A percentile compares a stretch with the other conserved stretches of the same genome.
phyloP scores from a whole-genome alignment of 2,113 vertebrate species.

The Pseudorasbora parva region DNA sequence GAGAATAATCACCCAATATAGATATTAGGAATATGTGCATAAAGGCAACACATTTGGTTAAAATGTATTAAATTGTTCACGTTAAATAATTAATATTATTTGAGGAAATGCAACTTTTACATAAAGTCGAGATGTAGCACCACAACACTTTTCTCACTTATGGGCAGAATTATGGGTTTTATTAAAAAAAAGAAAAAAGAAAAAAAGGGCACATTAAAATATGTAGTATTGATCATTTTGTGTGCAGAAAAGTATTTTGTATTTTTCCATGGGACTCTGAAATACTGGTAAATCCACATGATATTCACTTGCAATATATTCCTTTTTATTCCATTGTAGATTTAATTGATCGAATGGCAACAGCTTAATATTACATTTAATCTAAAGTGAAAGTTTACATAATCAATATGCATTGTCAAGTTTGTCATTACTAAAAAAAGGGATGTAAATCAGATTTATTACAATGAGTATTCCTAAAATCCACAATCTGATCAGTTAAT shows the following conservation, averaged over 20 bases:
- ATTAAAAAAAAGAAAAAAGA: neutral
- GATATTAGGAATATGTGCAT: slow-evolving; percentile 4
- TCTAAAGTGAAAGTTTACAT: neutral
- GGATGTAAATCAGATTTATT: slow-evolving; percentile 12
- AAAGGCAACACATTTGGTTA: neutral
- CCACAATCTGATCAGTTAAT: neutral
- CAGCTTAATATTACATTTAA: slow-evolving; percentile 15
- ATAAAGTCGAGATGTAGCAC: slow-evolving; percentile 17
- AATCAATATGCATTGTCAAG: slow-evolving; percentile 6
- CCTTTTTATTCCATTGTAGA: neutral
- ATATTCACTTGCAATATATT: slow-evolving; percentile 19
- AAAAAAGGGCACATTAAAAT: slow-evolving; percentile 17
- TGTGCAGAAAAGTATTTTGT: slow-evolving; percentile 22
- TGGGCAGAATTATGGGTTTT: slow-evolving; percentile 17
- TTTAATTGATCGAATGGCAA: neutral
- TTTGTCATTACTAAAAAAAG: slow-evolving; percentile 4
- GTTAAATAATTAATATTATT: neutral
- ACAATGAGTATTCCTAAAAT: neutral
- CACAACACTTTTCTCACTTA: neutral
- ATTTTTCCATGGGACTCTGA: slow-evolving; percentile 21
- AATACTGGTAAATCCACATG: slow-evolving; percentile 12
- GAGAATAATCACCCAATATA: neutral
- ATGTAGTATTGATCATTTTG: slow-evolving; percentile 20
- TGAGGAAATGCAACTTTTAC: slow-evolving; percentile 30
- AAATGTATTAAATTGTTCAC: neutral